Base-by-base conservation (phyloP, 2,113 vertebrate genomes). In the Prochilodus magdalenae region DNA sequence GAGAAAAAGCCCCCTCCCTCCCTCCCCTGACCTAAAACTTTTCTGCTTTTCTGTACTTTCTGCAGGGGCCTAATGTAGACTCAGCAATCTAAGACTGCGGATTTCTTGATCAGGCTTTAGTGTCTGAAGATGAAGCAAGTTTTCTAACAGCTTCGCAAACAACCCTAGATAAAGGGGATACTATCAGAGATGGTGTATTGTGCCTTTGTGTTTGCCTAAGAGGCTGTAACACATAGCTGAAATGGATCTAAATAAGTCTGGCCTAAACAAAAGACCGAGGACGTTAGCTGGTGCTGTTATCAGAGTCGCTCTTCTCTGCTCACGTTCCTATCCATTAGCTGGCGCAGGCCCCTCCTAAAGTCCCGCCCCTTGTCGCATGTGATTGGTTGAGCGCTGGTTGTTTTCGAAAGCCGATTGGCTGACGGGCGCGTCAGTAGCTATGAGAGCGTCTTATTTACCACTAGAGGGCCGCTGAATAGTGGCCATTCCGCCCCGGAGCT, bases 391-490 rank as follows among this genome's bases (percentile, higher is more conserved):
- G 11, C 0, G 0, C 44, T 65, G 55, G 71, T 85, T 90, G 91
- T 91, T 92, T 90, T 90, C 84, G 85, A 44, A 4, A 2, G 4
- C 3, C 1, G 80, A 89, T 88, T 94, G 93, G 93, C 74, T 66
- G 51, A 5, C 0, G 0, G 0, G 12, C 22, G 2, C 78, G 92
- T 91, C 93, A 65, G 0, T 93, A 86, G 66, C 44, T 1, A 84
- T 53, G 55, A 79, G 78, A 85, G 77, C 79, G 75, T 86, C 81
- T 93, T 94, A 94, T 93, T 91, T 94, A 95, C 79, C 87, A 89
- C 90, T 84, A 84, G 89, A 86, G 86, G 90, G 36, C 84, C 57
- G 55, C 1, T 63, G 47, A 73, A 81, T 80, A 86, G 79, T 77
- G 77, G 86, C 83, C 87, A 88, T 92, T 92, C 90, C 88, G 90